phyloP scores from a whole-genome alignment of 2,797 vertebrate species.

The Channallabes apus region DNA sequence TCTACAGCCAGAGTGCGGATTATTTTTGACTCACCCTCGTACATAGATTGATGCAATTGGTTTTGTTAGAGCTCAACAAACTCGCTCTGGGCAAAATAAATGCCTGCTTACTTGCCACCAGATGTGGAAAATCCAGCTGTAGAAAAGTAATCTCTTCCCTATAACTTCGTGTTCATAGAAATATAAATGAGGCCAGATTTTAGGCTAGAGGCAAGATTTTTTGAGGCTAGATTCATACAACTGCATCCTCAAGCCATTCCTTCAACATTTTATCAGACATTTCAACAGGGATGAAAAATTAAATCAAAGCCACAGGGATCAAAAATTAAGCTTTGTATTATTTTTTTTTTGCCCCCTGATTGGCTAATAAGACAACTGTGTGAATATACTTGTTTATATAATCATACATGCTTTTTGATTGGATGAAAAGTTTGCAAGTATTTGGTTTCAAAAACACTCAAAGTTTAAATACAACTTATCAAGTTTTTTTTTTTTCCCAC shows the following conservation, averaged over 20 bases:
- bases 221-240: neutral
- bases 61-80: neutral
- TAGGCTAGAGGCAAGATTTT: neutral
- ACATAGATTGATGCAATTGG: neutral
- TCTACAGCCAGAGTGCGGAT: no score
- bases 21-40: no score
- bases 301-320: no score
- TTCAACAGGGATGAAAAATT: neutral
- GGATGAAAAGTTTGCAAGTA: neutral
- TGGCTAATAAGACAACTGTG: neutral
- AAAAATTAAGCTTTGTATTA: no score
- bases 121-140: slow-evolving; percentile 12
- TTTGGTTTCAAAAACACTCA: neutral
- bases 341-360: neutral
- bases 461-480: neutral
- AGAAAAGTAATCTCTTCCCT: neutral
- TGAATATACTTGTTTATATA: neutral
- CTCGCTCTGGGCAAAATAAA: neutral
- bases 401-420: neutral
- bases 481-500: neutral
- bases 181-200: neutral
- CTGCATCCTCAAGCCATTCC: neutral
- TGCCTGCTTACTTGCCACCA: neutral
- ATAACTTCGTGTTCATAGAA: neutral
- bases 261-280: neutral